phyloP scores from a whole-genome alignment of 2,888 invertebrate species.

The Isoperla grammatica region DNA sequence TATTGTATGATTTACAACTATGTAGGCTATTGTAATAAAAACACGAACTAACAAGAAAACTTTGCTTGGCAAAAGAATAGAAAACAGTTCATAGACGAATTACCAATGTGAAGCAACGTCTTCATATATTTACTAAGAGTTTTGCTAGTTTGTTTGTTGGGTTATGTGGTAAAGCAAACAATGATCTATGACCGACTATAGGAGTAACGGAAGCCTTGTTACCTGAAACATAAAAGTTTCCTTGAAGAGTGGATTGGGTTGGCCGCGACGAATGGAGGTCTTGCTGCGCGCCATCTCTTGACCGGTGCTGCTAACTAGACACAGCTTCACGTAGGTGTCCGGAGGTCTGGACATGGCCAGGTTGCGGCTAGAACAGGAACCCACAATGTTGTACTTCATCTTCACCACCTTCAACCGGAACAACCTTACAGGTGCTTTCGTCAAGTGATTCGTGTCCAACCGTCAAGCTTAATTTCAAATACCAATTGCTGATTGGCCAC shows the following conservation, averaged over 20 bases:
- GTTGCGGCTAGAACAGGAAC: conserved; percentile 55
- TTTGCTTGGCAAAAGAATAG: background rate
- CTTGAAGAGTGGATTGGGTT: conserved; percentile 93
- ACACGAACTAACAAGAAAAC: no score
- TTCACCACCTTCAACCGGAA: no score
- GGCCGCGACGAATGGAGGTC: conserved; percentile 84
- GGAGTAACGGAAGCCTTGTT: conserved; percentile 31
- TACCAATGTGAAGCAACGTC: background rate
- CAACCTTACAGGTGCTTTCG: no score
- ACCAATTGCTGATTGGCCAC: no score
- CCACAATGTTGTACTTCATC: background rate
- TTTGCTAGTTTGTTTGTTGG: no score
- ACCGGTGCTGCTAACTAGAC: conserved; percentile 85
- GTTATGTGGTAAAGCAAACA: no score
- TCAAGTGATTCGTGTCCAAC: no score
- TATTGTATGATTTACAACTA: no score
- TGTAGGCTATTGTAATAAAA: no score
- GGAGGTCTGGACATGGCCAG: conserved; percentile 73
- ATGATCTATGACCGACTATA: no score
- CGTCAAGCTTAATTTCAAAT: no score
- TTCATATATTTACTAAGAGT: background rate
- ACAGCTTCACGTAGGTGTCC: conserved; percentile 91
- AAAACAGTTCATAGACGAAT: conserved; percentile 1
- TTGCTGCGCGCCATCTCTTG: conserved; percentile 91
- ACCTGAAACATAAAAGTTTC: conserved; percentile 96